Evolutionary conservation across 2,113 vertebrate genomes (phyloP).

Genomic region (Ascaphus truei): DNA sequence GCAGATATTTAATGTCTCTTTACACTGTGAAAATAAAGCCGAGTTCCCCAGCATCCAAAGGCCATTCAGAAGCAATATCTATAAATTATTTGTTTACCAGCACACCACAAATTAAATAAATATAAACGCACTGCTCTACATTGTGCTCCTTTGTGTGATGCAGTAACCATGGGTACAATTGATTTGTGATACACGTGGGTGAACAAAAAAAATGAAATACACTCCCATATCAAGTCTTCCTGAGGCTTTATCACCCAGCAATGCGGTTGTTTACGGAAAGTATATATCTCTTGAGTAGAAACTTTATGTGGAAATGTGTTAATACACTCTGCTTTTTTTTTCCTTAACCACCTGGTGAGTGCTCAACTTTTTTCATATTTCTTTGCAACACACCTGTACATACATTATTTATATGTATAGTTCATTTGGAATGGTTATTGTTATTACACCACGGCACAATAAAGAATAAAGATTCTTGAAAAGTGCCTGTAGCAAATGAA

Average conservation of each 20-base stretch:
- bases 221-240: background rate
- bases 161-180: slow-evolving; percentile 32
- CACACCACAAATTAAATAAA: background rate
- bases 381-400: slow-evolving; percentile 3
- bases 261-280: background rate
- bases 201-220: slow-evolving; percentile 41
- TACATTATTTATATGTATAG: slow-evolving; percentile 16
- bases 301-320: background rate
- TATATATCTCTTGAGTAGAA: slow-evolving; percentile 6
- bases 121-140: background rate
- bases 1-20: background rate
- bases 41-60: background rate
- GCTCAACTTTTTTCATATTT: slow-evolving; percentile 16
- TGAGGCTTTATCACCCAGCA: slow-evolving; percentile 10
- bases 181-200: slow-evolving; percentile 35
- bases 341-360: slow-evolving; percentile 2
- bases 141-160: slow-evolving; percentile 32
- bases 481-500: slow-evolving; percentile 18
- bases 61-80: background rate
- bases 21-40: background rate
- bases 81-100: background rate
- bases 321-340: background rate
- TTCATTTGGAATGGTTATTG: slow-evolving; percentile 32
- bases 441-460: slow-evolving; percentile 6
- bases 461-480: slow-evolving; percentile 16